Evolutionary conservation across 2,797 vertebrate genomes (phyloP).

Genomic region (Cottoperca gobio): DNA sequence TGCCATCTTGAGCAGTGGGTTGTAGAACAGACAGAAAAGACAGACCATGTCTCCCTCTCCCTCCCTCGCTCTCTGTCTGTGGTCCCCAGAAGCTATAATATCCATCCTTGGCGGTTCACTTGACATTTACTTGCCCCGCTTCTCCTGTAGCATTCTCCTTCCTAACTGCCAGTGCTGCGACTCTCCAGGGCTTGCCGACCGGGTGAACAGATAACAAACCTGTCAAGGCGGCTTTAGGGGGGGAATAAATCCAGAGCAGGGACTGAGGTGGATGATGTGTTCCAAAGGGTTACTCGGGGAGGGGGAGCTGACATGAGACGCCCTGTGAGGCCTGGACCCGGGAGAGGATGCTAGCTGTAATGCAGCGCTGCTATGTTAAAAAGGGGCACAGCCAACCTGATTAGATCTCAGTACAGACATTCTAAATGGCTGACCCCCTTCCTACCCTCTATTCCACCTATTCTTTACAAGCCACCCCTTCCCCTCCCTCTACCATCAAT

Average conservation of each 20-base stretch:
- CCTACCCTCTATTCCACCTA: constrained; percentile 79
- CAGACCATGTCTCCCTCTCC: constrained; percentile 67
- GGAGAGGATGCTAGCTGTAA: constrained; percentile 82
- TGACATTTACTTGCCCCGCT: constrained; percentile 93
- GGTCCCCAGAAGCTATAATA: constrained; percentile 92
- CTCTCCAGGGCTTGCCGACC: constrained; percentile 88
- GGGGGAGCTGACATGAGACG: constrained; percentile 84
- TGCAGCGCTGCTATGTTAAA: constrained; percentile 80
- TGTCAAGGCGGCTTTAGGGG: constrained; percentile 89
- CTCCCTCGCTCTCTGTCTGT: constrained; percentile 61
- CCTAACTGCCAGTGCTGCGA: constrained; percentile 86
- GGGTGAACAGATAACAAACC: constrained; percentile 94
- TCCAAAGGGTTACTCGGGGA: constrained; percentile 81
- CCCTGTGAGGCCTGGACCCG: constrained; percentile 83
- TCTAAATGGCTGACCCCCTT: constrained; percentile 82
- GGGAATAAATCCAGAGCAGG: constrained; percentile 88
- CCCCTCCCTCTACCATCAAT: constrained; percentile 71
- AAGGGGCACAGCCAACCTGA: constrained; percentile 82
- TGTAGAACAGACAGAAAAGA: constrained; percentile 89
- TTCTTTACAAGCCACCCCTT: constrained; percentile 61
- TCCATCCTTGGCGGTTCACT: constrained; percentile 91
- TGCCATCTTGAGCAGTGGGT: constrained; percentile 74
- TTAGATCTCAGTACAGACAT: constrained; percentile 86
- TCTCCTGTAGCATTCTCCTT: constrained; percentile 82
- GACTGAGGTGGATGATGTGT: constrained; percentile 88